Evolutionary conservation across 2,113 vertebrate genomes (phyloP).

Genomic region (Cercopithecus mona): DNA sequence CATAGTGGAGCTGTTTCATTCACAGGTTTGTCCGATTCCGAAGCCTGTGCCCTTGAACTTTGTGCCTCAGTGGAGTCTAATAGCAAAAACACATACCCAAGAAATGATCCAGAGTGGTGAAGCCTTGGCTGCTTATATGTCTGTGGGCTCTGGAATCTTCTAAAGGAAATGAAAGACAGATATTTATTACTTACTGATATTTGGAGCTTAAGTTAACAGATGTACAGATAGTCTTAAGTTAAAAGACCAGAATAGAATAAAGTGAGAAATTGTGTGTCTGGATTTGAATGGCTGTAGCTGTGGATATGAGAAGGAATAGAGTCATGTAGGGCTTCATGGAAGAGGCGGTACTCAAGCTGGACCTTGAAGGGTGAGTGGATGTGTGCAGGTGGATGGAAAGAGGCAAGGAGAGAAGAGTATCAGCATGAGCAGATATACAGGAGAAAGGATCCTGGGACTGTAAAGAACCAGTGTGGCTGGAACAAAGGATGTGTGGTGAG

Average conservation of each 20-base stretch:
- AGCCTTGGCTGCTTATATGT: background rate
- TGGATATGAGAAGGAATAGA: background rate
- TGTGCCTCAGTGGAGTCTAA: background rate
- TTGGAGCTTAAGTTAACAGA: constrained; percentile 26
- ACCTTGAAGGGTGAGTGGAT: background rate
- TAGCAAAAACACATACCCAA: background rate
- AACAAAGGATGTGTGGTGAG: background rate
- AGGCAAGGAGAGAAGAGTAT: background rate
- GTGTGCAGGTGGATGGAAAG: background rate
- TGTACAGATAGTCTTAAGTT: background rate
- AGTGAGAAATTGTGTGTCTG: background rate
- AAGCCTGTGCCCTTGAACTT: background rate
- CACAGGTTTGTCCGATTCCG: background rate
- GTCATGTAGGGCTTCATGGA: background rate
- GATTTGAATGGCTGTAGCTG: background rate
- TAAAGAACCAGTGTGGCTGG: background rate
- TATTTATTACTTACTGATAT: background rate
- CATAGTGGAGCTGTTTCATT: background rate
- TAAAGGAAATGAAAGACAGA: background rate
- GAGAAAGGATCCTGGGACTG: background rate
- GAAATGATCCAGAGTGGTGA: background rate
- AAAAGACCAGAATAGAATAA: background rate
- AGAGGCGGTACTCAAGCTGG: background rate
- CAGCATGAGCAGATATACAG: background rate
- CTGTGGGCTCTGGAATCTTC: background rate